Conservation (phyloP, 2,797 vertebrate species). For the Champsocephalus esox region DNA sequence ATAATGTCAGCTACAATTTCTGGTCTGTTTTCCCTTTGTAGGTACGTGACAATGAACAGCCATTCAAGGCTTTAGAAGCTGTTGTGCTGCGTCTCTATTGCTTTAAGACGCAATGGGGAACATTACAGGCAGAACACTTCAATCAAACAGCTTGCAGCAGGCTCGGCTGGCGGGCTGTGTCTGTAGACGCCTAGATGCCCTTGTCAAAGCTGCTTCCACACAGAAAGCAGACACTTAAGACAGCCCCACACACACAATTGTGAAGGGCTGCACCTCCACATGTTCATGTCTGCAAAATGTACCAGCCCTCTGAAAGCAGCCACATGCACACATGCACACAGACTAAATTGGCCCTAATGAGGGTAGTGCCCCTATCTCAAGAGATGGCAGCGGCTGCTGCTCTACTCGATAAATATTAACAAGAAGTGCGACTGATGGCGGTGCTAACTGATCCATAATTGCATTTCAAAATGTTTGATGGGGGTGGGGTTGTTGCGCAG, state of each 20-base stretch:
- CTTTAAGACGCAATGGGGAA: conserved; percentile 72
- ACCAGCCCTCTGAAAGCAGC: conserved; percentile 72
- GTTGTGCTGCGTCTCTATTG: conserved; percentile 51
- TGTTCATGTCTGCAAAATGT: conserved; percentile 79
- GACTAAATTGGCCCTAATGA: conserved; percentile 80
- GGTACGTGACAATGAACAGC: conserved; percentile 50
- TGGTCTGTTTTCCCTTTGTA: conserved; percentile 49
- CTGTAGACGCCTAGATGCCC: conserved; percentile 70
- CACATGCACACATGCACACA: conserved; percentile 41
- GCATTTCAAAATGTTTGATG: conserved; percentile 84
- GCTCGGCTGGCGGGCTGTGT: conserved; percentile 60
- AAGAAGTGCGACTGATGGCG: conserved; percentile 85
- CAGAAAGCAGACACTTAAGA: conserved; percentile 70
- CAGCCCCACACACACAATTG: conserved; percentile 52
- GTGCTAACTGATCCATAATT: conserved; percentile 88
- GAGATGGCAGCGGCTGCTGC: conserved; percentile 82
- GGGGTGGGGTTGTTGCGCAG: conserved; percentile 45
- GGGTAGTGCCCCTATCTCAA: conserved; percentile 75
- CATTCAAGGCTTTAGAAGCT: conserved; percentile 55
- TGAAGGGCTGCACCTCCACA: conserved; percentile 72
- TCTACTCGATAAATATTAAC: conserved; percentile 89
- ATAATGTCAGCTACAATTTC: conserved; percentile 41
- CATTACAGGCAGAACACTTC: conserved; percentile 72
- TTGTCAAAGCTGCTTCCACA: conserved; percentile 75
- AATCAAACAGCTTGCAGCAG: conserved; percentile 74